These are phyloP conservation scores for Aegithalos caudatus DNA, from an alignment of 2,113 vertebrate genomes.

Conservation along the genomic window DNA sequence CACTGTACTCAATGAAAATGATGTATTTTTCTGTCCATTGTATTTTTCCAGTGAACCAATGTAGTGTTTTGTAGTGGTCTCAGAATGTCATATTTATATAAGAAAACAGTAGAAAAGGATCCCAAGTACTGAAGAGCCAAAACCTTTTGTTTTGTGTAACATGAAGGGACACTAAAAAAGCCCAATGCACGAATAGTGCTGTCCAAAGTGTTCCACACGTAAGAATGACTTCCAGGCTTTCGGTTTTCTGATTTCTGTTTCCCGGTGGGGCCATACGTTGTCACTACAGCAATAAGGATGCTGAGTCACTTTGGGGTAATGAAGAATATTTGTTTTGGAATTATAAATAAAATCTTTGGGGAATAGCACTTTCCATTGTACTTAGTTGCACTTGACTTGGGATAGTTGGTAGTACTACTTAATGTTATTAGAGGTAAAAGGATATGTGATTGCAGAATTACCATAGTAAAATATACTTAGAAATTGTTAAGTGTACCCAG, in stretches of 20 bases:
- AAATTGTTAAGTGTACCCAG: neutral
- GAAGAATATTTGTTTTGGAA: neutral
- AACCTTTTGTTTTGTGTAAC: neutral
- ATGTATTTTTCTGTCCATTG: neutral
- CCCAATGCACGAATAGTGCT: rapidly evolving
- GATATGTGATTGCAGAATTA: neutral
- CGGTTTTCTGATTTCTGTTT: neutral
- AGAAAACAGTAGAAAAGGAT: neutral
- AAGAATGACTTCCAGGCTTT: neutral
- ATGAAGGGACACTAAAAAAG: neutral
- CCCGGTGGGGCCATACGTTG: neutral
- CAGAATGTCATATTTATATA: neutral
- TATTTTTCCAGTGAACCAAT: neutral
- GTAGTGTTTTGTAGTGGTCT: neutral
- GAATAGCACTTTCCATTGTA: neutral
- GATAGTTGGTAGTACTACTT: neutral
- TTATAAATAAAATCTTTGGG: neutral
- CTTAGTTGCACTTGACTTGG: neutral
- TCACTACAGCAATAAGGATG: neutral
- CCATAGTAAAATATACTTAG: neutral
- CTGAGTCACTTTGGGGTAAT: neutral
- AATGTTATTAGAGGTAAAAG: neutral
- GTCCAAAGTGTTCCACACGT: neutral
- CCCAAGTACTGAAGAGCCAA: neutral
- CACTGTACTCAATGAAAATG: neutral